These are phyloP conservation scores for Pitta sordida DNA, from an alignment of 2,113 vertebrate genomes.

Conservation along the genomic window DNA sequence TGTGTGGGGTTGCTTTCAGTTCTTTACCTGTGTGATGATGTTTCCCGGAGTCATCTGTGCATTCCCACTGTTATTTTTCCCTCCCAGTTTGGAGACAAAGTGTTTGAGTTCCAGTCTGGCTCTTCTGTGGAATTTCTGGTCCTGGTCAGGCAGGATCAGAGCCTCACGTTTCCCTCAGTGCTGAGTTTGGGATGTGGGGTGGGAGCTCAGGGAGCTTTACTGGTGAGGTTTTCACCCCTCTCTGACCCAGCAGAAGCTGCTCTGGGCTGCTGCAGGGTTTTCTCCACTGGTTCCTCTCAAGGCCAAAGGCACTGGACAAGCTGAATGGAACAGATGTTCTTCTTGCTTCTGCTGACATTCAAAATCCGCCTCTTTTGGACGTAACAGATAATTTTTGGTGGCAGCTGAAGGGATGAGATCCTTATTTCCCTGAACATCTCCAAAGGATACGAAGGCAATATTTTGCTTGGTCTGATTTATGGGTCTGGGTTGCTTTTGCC, in stretches of 20 bases:
- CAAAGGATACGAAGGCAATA: neutral
- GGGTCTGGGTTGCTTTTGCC: neutral
- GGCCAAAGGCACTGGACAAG: neutral
- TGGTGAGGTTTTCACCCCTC: fast-evolving
- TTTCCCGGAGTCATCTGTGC: fast-evolving
- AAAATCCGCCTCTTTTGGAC: neutral
- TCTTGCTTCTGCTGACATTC: neutral
- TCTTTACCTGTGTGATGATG: fast-evolving
- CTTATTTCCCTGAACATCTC: slow-evolving; percentile 36
- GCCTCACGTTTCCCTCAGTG: neutral
- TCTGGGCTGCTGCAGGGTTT: neutral
- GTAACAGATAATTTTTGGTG: neutral
- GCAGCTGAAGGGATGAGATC: slow-evolving; percentile 14
- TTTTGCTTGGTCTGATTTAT: slow-evolving; percentile 35
- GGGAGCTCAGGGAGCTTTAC: neutral
- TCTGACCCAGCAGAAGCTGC: neutral
- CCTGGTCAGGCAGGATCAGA: neutral
- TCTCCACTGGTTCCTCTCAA: fast-evolving
- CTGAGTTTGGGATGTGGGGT: neutral
- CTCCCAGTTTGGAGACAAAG: neutral
- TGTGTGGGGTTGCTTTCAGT: fast-evolving
- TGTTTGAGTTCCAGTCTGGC: fast-evolving
- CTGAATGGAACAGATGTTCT: neutral
- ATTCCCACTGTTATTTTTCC: fast-evolving
- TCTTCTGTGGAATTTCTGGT: neutral